Percentiles rank a stretch among this genome's conserved stretches.
Evolutionary conservation across 1,140 invertebrate species (phyloP).

Genomic region (Hirudo medicinalis): DNA sequence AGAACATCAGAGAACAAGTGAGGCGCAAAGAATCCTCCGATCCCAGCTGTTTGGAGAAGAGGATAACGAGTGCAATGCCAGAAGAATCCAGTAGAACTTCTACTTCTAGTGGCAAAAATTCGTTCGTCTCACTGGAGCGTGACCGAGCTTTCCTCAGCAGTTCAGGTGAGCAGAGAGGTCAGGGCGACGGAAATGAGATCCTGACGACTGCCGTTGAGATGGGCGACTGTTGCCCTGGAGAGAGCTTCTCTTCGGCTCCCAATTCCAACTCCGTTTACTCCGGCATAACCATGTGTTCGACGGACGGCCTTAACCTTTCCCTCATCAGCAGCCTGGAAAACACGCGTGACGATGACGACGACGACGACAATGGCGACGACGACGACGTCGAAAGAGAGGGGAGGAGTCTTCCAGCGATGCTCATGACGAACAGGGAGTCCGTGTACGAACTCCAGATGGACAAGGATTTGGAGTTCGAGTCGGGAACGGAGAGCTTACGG

Average conservation of each 20-base stretch:
- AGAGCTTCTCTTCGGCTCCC: not conserved
- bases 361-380: constrained; percentile 2
- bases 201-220: not conserved
- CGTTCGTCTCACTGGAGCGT: not conserved
- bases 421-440: constrained; percentile 29
- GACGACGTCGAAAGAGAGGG: not conserved
- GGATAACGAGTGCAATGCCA: too few relatives aligned
- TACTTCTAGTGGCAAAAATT: not conserved
- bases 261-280: not conserved
- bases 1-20: not conserved
- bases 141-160: not conserved
- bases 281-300: not conserved
- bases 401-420: not conserved
- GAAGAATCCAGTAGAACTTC: too few relatives aligned
- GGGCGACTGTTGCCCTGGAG: not conserved
- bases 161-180: not conserved
- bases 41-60: too few relatives aligned
- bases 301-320: not conserved
- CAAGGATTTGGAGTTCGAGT: constrained; percentile 30
- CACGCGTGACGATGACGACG: constrained; percentile 4
- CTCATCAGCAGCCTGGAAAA: constrained; percentile 6
- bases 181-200: not conserved
- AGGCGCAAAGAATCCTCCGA: not conserved
- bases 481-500: not conserved
- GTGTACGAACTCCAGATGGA: constrained; percentile 39